Percentiles rank a stretch among this genome's conserved stretches.
These are phyloP conservation scores for Noctua janthe DNA, from an alignment of 2,888 invertebrate species.

Conservation along the genomic window DNA sequence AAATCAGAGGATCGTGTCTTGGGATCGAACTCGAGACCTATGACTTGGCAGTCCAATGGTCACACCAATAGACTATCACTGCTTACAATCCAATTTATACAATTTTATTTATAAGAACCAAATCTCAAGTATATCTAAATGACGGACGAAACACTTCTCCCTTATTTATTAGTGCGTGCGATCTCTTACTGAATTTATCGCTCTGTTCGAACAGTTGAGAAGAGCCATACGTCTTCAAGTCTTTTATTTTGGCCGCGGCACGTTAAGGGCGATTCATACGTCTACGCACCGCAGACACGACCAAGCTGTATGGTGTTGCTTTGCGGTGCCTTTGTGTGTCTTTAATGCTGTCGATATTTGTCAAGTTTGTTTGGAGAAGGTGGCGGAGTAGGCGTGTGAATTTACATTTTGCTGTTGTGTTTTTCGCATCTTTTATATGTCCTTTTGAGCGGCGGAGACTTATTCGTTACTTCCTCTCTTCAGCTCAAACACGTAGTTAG, in stretches of 20 bases:
- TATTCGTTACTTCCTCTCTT: background rate
- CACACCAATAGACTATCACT: too few relatives aligned
- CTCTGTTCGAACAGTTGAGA: slow-evolving; percentile 25
- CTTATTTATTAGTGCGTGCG: slow-evolving; percentile 48
- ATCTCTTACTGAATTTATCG: slow-evolving; percentile 49
- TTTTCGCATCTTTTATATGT: background rate
- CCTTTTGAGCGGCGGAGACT: background rate
- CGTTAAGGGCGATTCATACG: slow-evolving; percentile 55
- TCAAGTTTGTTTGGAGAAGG: slow-evolving; percentile 14
- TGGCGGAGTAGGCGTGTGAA: background rate
- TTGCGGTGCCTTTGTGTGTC: slow-evolving; percentile 37
- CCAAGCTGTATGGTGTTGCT: background rate
- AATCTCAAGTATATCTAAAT: slow-evolving; percentile 13
- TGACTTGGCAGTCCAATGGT: too few relatives aligned
- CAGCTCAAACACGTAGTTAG: background rate
- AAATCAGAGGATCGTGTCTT: too few relatives aligned
- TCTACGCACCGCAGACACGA: background rate
- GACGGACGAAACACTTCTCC: slow-evolving; percentile 31
- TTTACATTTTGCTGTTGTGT: slow-evolving; percentile 6
- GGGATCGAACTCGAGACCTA: too few relatives aligned
- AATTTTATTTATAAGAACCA: slow-evolving; percentile 4
- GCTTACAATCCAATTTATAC: too few relatives aligned
- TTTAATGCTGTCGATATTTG: slow-evolving; percentile 45
- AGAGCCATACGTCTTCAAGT: slow-evolving; percentile 37
- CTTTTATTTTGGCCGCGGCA: slow-evolving; percentile 48